These are phyloP conservation scores for Coptotermes formosanus DNA, from an alignment of 1,140 invertebrate genomes.

Conservation along the genomic window DNA sequence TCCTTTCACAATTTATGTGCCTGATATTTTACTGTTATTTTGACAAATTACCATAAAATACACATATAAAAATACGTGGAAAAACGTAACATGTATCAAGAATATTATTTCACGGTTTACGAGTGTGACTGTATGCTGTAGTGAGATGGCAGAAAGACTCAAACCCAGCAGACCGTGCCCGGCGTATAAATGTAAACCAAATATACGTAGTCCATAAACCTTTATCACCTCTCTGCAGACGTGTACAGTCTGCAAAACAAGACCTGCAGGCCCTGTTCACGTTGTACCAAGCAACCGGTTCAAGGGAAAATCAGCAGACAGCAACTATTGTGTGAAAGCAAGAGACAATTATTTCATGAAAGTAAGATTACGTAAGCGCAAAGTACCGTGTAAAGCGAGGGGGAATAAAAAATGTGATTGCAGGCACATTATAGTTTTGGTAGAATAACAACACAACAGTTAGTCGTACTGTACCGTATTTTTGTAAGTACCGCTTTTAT, in stretches of 20 bases:
- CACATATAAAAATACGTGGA: not conserved
- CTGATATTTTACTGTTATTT: not conserved
- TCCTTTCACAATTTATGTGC: not conserved
- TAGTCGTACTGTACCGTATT: no score
- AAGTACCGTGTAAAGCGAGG: no score
- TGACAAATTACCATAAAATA: slow-evolving; percentile 17
- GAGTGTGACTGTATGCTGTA: not conserved
- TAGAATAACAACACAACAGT: no score
- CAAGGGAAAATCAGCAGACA: no score
- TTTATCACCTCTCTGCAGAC: slow-evolving; percentile 14
- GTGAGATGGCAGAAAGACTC: not conserved
- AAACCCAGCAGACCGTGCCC: not conserved
- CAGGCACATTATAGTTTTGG: no score
- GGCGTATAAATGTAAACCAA: not conserved
- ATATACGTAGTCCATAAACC: not conserved
- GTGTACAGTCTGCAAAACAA: not conserved
- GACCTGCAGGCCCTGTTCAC: no score
- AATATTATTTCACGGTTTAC: not conserved
- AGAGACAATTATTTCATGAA: no score
- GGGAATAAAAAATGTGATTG: no score
- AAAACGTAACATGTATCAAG: not conserved
- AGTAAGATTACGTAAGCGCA: no score
- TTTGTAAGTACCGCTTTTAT: no score
- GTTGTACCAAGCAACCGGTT: no score
- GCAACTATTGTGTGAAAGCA: no score